Percentiles rank a stretch among this genome's conserved stretches.
These are phyloP conservation scores for Cryptotermes secundus DNA, from an alignment of 1,140 invertebrate species.

Conservation along the genomic window DNA sequence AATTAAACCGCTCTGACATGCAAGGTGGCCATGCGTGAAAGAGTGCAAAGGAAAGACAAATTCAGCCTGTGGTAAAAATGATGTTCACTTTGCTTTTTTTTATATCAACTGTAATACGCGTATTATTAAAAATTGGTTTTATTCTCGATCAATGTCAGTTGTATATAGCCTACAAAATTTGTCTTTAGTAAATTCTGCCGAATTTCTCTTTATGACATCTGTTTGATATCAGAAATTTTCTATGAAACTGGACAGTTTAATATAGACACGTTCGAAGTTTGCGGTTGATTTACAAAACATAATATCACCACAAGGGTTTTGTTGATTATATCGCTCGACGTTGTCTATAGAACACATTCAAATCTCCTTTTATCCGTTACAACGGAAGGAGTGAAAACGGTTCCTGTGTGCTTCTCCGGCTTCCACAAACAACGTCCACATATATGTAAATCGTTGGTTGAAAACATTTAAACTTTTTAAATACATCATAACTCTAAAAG, in stretches of 20 bases:
- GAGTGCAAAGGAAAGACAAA: too few relatives aligned
- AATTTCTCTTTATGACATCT: background rate
- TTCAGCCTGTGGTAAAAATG: too few relatives aligned
- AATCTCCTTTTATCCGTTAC: background rate
- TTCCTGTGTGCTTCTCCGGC: background rate
- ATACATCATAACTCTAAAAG: background rate
- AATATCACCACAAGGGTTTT: background rate
- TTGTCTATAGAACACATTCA: background rate
- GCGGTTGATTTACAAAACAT: background rate
- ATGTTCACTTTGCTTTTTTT: background rate
- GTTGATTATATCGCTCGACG: background rate
- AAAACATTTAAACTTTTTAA: background rate
- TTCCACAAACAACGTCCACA: background rate
- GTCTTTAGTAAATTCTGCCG: background rate
- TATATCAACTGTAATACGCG: background rate
- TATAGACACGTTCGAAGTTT: background rate
- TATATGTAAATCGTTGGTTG: background rate
- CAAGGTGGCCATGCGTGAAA: too few relatives aligned
- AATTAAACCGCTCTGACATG: too few relatives aligned
- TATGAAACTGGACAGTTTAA: background rate
- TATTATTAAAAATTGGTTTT: background rate
- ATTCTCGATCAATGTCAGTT: background rate
- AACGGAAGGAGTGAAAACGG: background rate
- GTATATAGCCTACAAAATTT: background rate
- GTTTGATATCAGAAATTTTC: background rate